A percentile compares a stretch with the other conserved stretches of the same genome.
These are phyloP conservation scores for Brachymystax lenok DNA, from an alignment of 2,797 vertebrate genomes.

Conservation along the genomic window DNA sequence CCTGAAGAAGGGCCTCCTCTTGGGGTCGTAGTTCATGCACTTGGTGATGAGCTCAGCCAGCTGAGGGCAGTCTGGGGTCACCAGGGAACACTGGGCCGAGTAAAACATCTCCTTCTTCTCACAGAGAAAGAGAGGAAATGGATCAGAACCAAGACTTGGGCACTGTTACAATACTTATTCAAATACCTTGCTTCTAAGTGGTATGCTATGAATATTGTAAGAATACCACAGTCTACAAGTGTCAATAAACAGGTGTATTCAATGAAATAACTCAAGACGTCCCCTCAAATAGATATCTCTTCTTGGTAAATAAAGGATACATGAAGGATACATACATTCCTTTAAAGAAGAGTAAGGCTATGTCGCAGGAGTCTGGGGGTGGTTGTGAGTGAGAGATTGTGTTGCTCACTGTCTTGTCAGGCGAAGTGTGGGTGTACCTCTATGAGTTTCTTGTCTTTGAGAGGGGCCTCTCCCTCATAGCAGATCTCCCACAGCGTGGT, in stretches of 20 bases:
- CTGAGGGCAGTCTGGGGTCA: conserved; percentile 80
- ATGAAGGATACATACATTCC: too few relatives aligned
- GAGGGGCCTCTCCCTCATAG: conserved; percentile 83
- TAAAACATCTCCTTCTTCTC: conserved; percentile 87
- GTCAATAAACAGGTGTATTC: neutral
- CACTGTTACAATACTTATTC: neutral
- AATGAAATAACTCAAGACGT: neutral
- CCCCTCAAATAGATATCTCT: too few relatives aligned
- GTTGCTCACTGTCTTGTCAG: neutral
- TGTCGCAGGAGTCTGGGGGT: neutral
- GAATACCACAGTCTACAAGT: too few relatives aligned
- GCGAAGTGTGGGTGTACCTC: conserved; percentile 69
- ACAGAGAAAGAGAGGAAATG: neutral
- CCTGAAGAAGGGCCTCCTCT: conserved; percentile 85
- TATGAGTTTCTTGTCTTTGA: conserved; percentile 82
- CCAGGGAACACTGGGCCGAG: conserved; percentile 74
- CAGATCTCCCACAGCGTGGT: conserved; percentile 88
- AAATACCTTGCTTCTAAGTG: neutral
- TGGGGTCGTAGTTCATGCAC: conserved; percentile 88
- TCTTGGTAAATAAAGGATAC: too few relatives aligned
- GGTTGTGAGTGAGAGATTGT: neutral
- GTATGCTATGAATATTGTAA: neutral
- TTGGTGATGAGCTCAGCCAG: conserved; percentile 84
- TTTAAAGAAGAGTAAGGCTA: too few relatives aligned
- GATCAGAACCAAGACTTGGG: neutral